Evolutionary conservation across 2,888 invertebrate genomes (phyloP).

Genomic region (Dolichopus griseipennis): DNA sequence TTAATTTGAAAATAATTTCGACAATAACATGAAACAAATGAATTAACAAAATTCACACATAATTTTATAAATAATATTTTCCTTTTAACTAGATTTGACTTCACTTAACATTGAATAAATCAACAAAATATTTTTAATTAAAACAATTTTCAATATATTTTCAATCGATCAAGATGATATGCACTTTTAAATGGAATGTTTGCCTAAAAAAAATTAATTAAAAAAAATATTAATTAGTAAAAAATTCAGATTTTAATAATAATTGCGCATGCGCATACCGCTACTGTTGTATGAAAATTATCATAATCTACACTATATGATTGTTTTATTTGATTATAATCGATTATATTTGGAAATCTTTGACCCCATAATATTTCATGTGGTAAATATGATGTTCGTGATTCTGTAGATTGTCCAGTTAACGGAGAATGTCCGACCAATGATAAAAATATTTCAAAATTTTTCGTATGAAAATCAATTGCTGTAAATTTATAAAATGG

Average conservation of each 20-base stretch:
- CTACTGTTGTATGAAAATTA: conserved; percentile 40
- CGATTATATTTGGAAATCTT: conserved; percentile 61
- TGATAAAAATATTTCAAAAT: conserved; percentile 73
- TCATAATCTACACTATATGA: conserved; percentile 46
- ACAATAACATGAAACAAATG: too few relatives aligned
- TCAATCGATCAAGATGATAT: not conserved
- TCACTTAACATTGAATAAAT: too few relatives aligned
- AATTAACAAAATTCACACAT: too few relatives aligned
- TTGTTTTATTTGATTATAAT: conserved; percentile 48
- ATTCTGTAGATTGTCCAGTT: conserved; percentile 64
- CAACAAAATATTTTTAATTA: too few relatives aligned
- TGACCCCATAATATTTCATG: conserved; percentile 79
- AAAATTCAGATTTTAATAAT: not conserved
- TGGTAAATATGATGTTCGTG: conserved; percentile 68
- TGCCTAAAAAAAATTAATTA: not conserved
- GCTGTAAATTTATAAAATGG: conserved; percentile 72
- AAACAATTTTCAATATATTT: not conserved
- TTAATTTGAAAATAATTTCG: too few relatives aligned
- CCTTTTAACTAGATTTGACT: too few relatives aligned
- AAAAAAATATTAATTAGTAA: not conserved
- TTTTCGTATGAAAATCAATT: conserved; percentile 58
- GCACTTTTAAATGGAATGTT: conserved; percentile 3
- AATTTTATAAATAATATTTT: too few relatives aligned
- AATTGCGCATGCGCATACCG: conserved; percentile 26
- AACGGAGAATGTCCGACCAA: conserved; percentile 73